Evolutionary conservation across 2,797 vertebrate genomes (phyloP).

Genomic region (Peromyscus nudipes): DNA sequence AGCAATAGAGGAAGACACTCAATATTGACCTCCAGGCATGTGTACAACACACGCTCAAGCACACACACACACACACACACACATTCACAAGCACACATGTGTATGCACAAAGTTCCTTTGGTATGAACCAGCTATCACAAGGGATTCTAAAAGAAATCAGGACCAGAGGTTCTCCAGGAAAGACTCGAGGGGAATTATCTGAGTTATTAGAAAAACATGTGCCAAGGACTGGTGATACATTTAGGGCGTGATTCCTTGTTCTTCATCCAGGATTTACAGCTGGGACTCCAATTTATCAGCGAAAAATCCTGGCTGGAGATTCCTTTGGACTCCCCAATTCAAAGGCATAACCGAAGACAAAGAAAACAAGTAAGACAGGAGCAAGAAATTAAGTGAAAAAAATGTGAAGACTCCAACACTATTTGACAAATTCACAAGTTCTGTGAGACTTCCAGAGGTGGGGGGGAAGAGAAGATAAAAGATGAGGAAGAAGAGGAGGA

Average conservation of each 20-base stretch:
- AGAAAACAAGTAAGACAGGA: background rate
- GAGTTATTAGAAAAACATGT: background rate
- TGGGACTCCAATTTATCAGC: background rate
- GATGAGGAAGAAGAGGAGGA: background rate
- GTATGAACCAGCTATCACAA: background rate
- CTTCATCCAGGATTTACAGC: background rate
- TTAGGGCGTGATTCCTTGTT: background rate
- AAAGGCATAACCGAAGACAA: background rate
- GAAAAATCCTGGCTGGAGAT: background rate
- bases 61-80: background rate
- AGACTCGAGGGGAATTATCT: background rate
- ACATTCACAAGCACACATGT: background rate
- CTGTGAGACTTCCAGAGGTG: background rate
- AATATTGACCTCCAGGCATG: background rate
- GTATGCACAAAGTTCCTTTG: background rate
- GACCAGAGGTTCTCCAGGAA: background rate
- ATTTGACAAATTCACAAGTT: background rate
- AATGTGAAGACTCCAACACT: background rate
- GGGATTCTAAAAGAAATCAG: background rate
- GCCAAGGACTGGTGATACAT: background rate
- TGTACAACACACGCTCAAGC: background rate
- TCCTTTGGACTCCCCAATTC: background rate
- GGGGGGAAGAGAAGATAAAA: no score
- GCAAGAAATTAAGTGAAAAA: background rate
- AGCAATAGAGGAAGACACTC: background rate